These are phyloP conservation scores for Ceratina australensis DNA, from an alignment of 1,140 invertebrate genomes.

Conservation along the genomic window DNA sequence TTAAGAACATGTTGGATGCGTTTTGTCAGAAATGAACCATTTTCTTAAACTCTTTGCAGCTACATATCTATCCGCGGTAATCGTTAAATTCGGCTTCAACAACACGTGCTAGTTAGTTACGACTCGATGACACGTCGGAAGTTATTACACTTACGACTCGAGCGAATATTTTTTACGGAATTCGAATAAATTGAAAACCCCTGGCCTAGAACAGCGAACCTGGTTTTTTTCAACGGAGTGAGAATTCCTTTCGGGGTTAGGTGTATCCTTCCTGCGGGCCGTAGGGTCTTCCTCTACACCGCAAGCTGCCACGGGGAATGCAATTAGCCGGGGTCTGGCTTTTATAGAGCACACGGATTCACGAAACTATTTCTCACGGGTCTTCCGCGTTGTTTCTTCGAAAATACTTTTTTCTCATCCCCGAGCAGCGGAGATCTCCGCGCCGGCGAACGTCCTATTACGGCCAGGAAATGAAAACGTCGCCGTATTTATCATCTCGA, in stretches of 20 bases:
- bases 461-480: slow-evolving; percentile 67
- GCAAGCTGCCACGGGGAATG: slow-evolving; percentile 36
- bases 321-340: slow-evolving; percentile 26
- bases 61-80: too few relatives aligned
- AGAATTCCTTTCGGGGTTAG: slow-evolving; percentile 25
- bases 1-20: too few relatives aligned
- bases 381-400: slow-evolving; percentile 18
- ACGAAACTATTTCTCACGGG: slow-evolving; percentile 47
- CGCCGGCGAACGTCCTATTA: slow-evolving; percentile 54
- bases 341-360: slow-evolving; percentile 28
- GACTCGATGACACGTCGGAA: too few relatives aligned
- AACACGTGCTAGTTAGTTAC: too few relatives aligned
- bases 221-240: slow-evolving; percentile 9
- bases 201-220: slow-evolving; percentile 5
- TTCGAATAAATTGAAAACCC: slow-evolving; percentile 21
- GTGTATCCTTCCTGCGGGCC: slow-evolving; percentile 42
- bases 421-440: slow-evolving; percentile 23
- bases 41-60: too few relatives aligned
- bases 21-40: too few relatives aligned
- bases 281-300: slow-evolving; percentile 40
- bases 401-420: background rate
- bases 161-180: too few relatives aligned
- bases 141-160: too few relatives aligned
- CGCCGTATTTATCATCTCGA: slow-evolving; percentile 65
- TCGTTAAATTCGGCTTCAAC: too few relatives aligned